Evolutionary conservation across 2,888 invertebrate species (phyloP), one percentile per base, ranked within the genome.

Genomic region (Colostygia pectinataria): DNA sequence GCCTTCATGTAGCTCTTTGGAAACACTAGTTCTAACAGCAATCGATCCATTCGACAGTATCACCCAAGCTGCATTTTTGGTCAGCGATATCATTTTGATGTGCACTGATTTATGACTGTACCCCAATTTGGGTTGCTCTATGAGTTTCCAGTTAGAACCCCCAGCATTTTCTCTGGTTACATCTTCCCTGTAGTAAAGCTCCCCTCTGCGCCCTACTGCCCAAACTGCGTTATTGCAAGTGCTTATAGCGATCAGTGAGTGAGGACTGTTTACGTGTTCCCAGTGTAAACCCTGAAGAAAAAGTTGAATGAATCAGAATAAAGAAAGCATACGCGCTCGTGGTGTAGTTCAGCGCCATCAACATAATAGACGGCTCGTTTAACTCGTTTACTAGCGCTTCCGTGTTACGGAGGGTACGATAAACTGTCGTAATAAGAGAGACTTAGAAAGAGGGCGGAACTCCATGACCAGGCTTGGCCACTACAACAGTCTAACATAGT

Each of bases 131-230:
- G 87, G 83, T 3, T 94, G 90, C 74, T 97, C 97, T 45, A 98
- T 94, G 53, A 94, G 91, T 68, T 95, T 93, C 97, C 97, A 97
- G 46, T 92, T 92, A 7, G 91, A 89, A 24, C 95, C 94, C 77
- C 73, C 65, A 48, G 94, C 93, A 73, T 93, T 94, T 18, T 93
- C 91, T 57, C 87, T 78, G 4, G 92, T 93, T 29, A 97, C 93
- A 9, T 95, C 96, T 66, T 93, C 92, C 61, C 98, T 91, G 84
- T 93, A 95, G 77, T 95, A 97, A 2, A 96, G 93, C 59, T 96
- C 95, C 25, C 98, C 98, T 84, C 96, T 97, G 66, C 94, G 93
- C 0, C 96, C 96, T 9, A 96, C 93, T 0, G 96, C 95, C 98
- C 98, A 98, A 20, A 96, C 93, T 12, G 91, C 83, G 12, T 93